Conservation (phyloP, 2,888 invertebrate genomes). For the Rhopalosiphum nymphaeae region DNA sequence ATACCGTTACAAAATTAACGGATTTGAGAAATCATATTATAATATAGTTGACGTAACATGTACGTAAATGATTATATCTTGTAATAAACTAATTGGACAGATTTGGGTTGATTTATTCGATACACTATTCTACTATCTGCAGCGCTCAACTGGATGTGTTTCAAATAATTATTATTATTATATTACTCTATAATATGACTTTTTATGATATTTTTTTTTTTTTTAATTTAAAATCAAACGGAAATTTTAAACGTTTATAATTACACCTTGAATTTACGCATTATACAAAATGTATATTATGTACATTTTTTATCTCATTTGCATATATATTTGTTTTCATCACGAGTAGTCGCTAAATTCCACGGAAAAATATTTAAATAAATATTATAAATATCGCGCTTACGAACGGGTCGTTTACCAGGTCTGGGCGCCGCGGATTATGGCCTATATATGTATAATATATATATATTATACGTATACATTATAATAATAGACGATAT, state of each 20-base stretch:
- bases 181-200: background rate
- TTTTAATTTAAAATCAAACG: slow-evolving; percentile 18
- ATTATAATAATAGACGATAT: background rate
- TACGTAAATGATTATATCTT: background rate
- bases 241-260: slow-evolving; percentile 15
- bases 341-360: slow-evolving; percentile 28
- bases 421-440: background rate
- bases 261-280: background rate
- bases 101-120: background rate
- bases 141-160: background rate
- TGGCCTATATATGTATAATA: too few species aligned
- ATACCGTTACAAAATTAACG: background rate
- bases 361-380: slow-evolving; percentile 36
- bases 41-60: background rate
- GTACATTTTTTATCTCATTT: slow-evolving; percentile 1
- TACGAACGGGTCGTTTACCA: background rate
- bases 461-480: background rate
- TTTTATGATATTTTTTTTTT: background rate
- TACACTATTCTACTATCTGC: background rate
- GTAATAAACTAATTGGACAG: background rate
- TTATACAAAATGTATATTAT: background rate
- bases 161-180: background rate
- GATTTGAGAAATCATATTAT: background rate
- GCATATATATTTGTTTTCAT: slow-evolving; percentile 57
- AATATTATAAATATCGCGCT: slow-evolving; percentile 23